Evolutionary conservation across 1,140 invertebrate genomes (phyloP).

Genomic region (Anastrepha obliqua): DNA sequence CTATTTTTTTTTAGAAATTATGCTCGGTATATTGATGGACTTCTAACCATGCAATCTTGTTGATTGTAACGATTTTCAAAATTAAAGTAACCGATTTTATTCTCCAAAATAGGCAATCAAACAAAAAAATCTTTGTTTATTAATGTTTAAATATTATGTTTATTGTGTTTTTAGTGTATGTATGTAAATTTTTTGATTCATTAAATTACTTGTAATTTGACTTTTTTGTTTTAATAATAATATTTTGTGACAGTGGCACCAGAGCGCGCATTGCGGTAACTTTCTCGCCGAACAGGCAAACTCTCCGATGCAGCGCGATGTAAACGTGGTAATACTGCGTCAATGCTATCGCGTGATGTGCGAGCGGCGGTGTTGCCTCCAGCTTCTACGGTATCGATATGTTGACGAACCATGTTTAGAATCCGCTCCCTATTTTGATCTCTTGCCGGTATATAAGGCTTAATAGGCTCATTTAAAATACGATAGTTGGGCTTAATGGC

Average conservation of each 20-base stretch:
- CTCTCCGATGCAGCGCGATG: slow-evolving; percentile 75
- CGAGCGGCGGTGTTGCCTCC: slow-evolving; percentile 75
- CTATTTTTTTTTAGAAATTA: too few relatives aligned
- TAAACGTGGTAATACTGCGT: slow-evolving; percentile 77
- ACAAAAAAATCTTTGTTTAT: neutral
- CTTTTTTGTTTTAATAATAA: slow-evolving; percentile 61
- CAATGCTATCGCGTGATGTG: slow-evolving; percentile 79
- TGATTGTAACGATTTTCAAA: too few relatives aligned
- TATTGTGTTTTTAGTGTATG: neutral
- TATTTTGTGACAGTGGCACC: slow-evolving; percentile 75
- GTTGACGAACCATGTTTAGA: slow-evolving; percentile 76
- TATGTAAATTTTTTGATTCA: neutral
- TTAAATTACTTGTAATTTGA: neutral
- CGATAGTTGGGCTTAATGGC: slow-evolving; percentile 77
- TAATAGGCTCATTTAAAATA: slow-evolving; percentile 77
- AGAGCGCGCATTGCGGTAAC: slow-evolving; percentile 73
- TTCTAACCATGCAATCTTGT: too few relatives aligned
- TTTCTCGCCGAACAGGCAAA: slow-evolving; percentile 68
- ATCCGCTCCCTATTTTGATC: slow-evolving; percentile 79
- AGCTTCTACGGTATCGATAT: slow-evolving; percentile 77
- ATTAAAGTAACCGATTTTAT: too few relatives aligned
- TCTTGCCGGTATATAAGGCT: slow-evolving; percentile 79
- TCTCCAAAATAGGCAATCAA: neutral
- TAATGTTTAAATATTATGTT: neutral
- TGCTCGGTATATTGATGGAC: too few relatives aligned